Percentiles rank a stretch among this genome's conserved stretches.
Evolutionary conservation across 2,113 vertebrate species (phyloP).

Genomic region (Scatophagus argus): DNA sequence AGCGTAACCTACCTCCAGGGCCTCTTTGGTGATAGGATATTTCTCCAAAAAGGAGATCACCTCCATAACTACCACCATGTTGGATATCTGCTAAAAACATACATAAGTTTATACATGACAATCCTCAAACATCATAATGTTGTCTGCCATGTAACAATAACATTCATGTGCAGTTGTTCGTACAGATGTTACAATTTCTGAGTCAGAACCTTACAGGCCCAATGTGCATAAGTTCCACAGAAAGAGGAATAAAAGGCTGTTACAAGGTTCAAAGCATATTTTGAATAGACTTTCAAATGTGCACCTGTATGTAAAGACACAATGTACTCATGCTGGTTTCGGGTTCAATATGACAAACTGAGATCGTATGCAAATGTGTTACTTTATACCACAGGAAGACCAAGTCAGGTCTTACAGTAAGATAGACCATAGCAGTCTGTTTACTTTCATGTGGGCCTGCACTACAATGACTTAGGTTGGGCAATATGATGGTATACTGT

Average conservation of each 20-base stretch:
- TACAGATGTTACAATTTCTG: background rate
- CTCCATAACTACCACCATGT: conserved; percentile 96
- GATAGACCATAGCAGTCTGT: background rate
- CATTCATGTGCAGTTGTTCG: background rate
- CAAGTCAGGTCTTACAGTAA: background rate
- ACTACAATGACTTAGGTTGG: background rate
- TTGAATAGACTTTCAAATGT: conserved; percentile 80
- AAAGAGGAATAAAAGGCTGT: background rate
- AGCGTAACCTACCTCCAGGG: conserved; percentile 89
- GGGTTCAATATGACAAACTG: conserved; percentile 57
- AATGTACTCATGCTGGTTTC: conserved; percentile 57
- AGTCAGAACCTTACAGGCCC: background rate
- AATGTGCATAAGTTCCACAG: background rate
- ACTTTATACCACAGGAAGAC: background rate
- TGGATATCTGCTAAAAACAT: conserved; percentile 90
- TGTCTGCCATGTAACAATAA: background rate
- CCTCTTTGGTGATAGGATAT: conserved; percentile 98
- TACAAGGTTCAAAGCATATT: conserved; percentile 28
- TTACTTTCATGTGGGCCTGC: background rate
- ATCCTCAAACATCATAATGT: background rate
- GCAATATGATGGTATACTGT: background rate
- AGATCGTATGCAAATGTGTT: conserved; percentile 65
- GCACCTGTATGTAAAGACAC: conserved; percentile 72
- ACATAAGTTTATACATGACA: conserved; percentile 7
- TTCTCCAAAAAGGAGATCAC: conserved; percentile 98